Conservation (phyloP, 2,888 invertebrate species). For the Andricus curvator region DNA sequence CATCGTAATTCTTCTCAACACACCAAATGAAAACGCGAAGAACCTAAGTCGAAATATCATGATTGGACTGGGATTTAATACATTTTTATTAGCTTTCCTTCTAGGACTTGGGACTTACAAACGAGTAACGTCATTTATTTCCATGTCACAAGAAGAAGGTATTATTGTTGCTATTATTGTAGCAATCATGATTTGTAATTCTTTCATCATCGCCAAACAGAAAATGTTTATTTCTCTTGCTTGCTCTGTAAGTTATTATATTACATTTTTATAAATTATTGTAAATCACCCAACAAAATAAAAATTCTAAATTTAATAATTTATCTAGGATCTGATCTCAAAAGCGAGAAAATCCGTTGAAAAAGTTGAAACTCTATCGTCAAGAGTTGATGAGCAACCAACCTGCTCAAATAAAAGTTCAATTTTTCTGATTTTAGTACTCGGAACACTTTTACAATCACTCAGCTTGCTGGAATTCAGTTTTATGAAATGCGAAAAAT, state of each 20-base stretch:
- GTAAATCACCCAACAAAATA: too few relatives aligned
- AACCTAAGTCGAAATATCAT: neutral
- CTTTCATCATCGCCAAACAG: neutral
- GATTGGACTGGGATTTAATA: slow-evolving; percentile 1
- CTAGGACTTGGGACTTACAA: neutral
- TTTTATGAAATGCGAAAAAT: slow-evolving; percentile 23
- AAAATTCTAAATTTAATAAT: neutral
- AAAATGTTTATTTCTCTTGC: slow-evolving; percentile 4
- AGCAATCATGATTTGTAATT: slow-evolving; percentile 27
- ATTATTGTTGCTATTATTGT: slow-evolving; percentile 15
- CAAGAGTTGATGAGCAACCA: neutral
- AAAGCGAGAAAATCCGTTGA: slow-evolving; percentile 26
- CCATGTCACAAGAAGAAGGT: slow-evolving; percentile 15
- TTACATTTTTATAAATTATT: neutral
- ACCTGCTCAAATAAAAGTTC: neutral
- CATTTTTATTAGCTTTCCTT: slow-evolving; percentile 5
- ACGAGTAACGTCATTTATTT: slow-evolving; percentile 33
- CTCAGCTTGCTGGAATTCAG: slow-evolving; percentile 19
- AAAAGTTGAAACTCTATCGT: slow-evolving; percentile 22
- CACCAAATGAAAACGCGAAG: neutral
- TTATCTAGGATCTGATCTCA: slow-evolving; percentile 1
- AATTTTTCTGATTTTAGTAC: neutral
- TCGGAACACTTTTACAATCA: slow-evolving; percentile 11
- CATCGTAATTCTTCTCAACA: slow-evolving; percentile 1
- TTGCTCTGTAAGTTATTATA: neutral